Base-by-base conservation (phyloP, 2,797 vertebrate species). In the Takifugu ocellatus region DNA sequence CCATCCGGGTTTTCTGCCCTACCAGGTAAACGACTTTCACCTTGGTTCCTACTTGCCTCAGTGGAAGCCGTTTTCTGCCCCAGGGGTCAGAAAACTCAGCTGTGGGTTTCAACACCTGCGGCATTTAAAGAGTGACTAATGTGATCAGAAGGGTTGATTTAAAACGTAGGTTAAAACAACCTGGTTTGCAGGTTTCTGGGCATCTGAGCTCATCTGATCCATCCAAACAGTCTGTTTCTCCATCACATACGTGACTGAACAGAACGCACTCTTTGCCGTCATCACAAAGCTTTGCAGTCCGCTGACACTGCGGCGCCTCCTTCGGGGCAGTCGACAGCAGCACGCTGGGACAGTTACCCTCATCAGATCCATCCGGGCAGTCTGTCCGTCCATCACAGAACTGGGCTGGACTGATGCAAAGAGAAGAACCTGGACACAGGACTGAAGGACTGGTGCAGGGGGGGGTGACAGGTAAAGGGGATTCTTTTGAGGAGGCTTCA, bases 131-230 rank as follows among this genome's bases (percentile, higher is more conserved):
- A 29, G 27, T 7, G 27, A 29, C 27, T 29, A 7, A 29, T 7
- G 5, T 15, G 48, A 54, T 6, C 15, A 29, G 1, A 10, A 48
- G 21, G 6, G 6, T 48, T 45, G 25, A 16, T 49, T 12, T 21
- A 31, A n/a, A n/a, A 14, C 1, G 0, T 10, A 39, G 36, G 36
- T 46, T 15, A 0, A 42, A 21, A 43, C 53, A n/a, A 88, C 87
- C 87, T 84, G 60, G 21, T 46, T 56, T 61, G 69, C 87, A 88
- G 1, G 33, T 63, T 33, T 77, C 25, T 29, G 26, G 26, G 31
- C 93, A 96, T 15, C 63, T 72, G 0, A 88, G 78, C 77, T 97
- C 94, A 63, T 97, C 94, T 0, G 93, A 96, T 39, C 92, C 93
- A 36, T 96, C 95, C 0, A 1, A 26, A 26, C 94, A 94, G 81